Evolutionary conservation across 2,888 invertebrate genomes (phyloP), one percentile per base, ranked within the genome.

Genomic region (Agrilus mali): DNA sequence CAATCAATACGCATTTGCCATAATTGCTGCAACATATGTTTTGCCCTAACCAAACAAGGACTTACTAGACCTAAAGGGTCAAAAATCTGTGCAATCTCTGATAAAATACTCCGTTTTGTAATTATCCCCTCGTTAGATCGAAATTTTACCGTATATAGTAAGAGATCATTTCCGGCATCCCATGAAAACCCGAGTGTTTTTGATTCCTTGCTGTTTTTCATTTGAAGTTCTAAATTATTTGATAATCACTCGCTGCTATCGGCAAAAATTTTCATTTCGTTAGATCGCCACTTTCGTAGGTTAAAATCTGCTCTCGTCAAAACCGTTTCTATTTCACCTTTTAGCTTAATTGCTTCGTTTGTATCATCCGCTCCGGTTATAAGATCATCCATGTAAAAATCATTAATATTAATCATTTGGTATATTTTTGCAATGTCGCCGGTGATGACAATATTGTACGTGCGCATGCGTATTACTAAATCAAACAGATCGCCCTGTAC

Each of bases 21-120:
- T 8, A 56, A 31, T 12, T 46, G 32, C 40, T 58, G 54, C 43
- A 58, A 50, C 3, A 57, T 43, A 3, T 50, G 40, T 39, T 58
- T 59, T n/a, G 49, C 53, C 2, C 36, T 44, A 12, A 57, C 46
- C 3, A 50, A 47, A 15, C 52, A 45, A 7, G 55, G 54, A 7
- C 51, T 47, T 3, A 58, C 16, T 7, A 51, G 36, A 7, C 51
- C 52, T 14, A 52, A n/a, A n/a, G n/a, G n/a, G n/a, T n/a, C n/a
- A n/a, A n/a, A n/a, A n/a, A n/a, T n/a, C n/a, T n/a, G n/a, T 33
- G 53, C 47, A 6, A 51, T 51, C 13, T 45, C 47, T 3, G 47
- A 48, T 1, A 44, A 32, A 13, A 44, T 27, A 13, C 17, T 14
- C 15, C 44, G 40, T 15, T 41, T 44, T 40, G 39, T 43, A 33